Percentiles rank a stretch among this genome's conserved stretches.
phyloP scores from a whole-genome alignment of 2,113 vertebrate species.

The Sprattus sprattus region DNA sequence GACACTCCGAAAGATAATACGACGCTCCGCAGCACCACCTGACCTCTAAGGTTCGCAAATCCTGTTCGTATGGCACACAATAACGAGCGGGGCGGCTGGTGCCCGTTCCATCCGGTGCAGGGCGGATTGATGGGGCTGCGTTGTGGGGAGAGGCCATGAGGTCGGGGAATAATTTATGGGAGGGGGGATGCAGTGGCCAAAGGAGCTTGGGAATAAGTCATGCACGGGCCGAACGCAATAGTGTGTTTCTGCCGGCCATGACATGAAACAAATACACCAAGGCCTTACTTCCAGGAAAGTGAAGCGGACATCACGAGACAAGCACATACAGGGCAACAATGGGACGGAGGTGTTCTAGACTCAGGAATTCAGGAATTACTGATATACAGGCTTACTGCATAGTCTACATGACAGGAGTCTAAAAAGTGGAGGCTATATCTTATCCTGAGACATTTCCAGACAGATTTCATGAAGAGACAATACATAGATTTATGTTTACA shows the following conservation, averaged over 20 bases:
- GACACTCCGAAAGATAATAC: conserved; percentile 6
- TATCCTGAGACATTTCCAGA: too few species aligned
- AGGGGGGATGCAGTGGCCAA: not conserved
- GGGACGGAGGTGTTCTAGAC: not conserved
- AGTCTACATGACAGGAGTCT: too few species aligned
- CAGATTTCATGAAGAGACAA: too few species aligned
- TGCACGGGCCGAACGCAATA: not conserved
- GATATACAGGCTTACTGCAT: too few species aligned
- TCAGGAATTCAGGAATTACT: not conserved
- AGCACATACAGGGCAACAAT: not conserved
- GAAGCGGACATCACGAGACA: not conserved
- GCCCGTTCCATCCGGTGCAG: not conserved
- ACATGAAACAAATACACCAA: not conserved
- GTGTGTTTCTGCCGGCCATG: not conserved
- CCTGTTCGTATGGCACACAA: not conserved
- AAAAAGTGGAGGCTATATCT: too few species aligned
- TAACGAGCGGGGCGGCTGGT: not conserved
- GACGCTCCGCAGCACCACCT: not conserved
- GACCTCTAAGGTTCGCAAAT: not conserved
- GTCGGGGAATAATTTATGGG: not conserved
- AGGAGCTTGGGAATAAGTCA: not conserved
- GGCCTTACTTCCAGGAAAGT: not conserved
- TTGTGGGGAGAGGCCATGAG: not conserved
- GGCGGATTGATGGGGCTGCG: not conserved
- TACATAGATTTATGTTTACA: too few species aligned